phyloP scores from a whole-genome alignment of 2,888 invertebrate species.

The Heliconius sara region DNA sequence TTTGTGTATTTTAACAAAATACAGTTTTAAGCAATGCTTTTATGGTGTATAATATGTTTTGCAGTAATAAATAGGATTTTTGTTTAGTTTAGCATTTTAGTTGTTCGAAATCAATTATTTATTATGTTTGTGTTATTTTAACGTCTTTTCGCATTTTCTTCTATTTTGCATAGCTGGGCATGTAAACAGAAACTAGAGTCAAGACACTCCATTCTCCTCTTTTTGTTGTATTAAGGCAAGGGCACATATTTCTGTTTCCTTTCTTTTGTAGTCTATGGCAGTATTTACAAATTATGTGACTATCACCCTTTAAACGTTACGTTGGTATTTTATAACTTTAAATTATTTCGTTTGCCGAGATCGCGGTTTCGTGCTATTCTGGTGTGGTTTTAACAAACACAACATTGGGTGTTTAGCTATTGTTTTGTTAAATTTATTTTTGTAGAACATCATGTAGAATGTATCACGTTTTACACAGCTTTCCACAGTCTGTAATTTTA shows the following conservation, averaged over 20 bases:
- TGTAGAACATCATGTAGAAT: background rate
- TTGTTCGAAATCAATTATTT: background rate
- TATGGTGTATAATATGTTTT: background rate
- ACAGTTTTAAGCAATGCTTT: background rate
- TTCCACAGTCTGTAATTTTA: background rate
- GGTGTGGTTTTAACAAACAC: conserved; percentile 21
- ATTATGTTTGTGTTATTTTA: background rate
- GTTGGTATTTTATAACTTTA: conserved; percentile 4
- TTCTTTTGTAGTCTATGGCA: no score
- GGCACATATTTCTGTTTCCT: no score
- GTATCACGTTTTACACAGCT: background rate
- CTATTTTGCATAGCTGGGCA: no score
- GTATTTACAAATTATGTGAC: background rate
- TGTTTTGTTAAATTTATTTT: conserved; percentile 14
- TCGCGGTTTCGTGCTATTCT: conserved; percentile 6
- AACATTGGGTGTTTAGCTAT: conserved; percentile 8
- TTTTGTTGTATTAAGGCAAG: no score
- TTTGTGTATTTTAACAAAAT: conserved; percentile 29
- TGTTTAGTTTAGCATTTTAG: background rate
- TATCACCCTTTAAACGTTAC: background rate
- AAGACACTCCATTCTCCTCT: no score
- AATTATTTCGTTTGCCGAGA: background rate
- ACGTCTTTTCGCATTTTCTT: background rate
- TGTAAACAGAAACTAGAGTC: no score
- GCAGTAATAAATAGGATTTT: background rate